A percentile compares a stretch with the other conserved stretches of the same genome.
Evolutionary conservation across 1,140 invertebrate species (phyloP).

Genomic region (Drosophila arawakana): DNA sequence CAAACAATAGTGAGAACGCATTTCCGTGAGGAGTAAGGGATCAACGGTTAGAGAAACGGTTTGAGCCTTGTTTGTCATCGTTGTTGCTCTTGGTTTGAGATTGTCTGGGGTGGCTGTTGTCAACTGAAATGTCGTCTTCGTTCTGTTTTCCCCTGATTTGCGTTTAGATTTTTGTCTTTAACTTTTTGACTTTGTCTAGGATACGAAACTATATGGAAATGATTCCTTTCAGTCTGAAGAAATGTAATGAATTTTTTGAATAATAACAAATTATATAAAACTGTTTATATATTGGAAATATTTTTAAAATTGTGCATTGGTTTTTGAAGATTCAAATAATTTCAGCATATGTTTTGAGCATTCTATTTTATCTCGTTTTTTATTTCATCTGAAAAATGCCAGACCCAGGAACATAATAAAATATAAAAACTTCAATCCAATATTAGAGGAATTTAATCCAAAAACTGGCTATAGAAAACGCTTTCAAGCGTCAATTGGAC

Average conservation of each 20-base stretch:
- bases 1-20: constrained; percentile 25
- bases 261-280: no score
- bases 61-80: constrained; percentile 30
- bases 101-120: constrained; percentile 21
- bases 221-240: not conserved
- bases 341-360: no score
- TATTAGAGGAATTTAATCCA: constrained; percentile 20
- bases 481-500: constrained; percentile 58
- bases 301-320: not conserved
- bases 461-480: constrained; percentile 28
- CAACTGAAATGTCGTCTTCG: constrained; percentile 18
- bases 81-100: constrained; percentile 6
- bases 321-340: not conserved
- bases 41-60: not conserved
- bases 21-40: not conserved
- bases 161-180: constrained; percentile 43
- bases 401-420: not conserved
- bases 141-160: constrained; percentile 34
- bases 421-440: constrained; percentile 9
- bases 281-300: not conserved
- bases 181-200: constrained; percentile 28
- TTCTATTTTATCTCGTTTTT: no score
- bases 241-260: no score
- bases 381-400: not conserved
- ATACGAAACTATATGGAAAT: constrained; percentile 7